These are phyloP conservation scores for Zosterops borbonicus DNA, from an alignment of 2,113 vertebrate species.

Conservation along the genomic window DNA sequence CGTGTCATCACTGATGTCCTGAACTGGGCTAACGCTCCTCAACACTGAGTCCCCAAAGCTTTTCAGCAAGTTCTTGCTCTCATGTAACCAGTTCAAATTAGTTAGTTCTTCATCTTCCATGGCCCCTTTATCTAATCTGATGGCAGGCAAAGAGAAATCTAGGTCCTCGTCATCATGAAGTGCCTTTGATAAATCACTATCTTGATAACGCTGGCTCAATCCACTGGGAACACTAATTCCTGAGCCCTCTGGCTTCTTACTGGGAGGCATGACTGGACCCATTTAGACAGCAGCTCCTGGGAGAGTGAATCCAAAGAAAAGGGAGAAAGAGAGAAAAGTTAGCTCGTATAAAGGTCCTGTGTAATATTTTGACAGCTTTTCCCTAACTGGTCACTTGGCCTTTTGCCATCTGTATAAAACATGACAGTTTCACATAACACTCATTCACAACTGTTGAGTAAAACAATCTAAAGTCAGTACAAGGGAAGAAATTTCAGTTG, in stretches of 20 bases:
- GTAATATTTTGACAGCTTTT: background rate
- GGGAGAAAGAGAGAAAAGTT: slow-evolving; percentile 21
- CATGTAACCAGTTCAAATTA: slow-evolving; percentile 97
- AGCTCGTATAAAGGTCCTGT: background rate
- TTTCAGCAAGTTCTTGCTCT: slow-evolving; percentile 96
- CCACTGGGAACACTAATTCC: slow-evolving; percentile 91
- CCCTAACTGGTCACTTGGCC: background rate
- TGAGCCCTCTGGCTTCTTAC: slow-evolving; percentile 96
- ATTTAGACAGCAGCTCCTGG: slow-evolving; percentile 90
- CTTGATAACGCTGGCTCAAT: slow-evolving; percentile 87
- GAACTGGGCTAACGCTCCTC: slow-evolving; percentile 92
- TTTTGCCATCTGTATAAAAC: background rate
- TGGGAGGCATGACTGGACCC: slow-evolving; percentile 99
- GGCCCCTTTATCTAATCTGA: slow-evolving; percentile 82
- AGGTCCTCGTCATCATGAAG: slow-evolving; percentile 91
- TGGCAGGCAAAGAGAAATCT: slow-evolving; percentile 86
- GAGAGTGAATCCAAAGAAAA: slow-evolving; percentile 18
- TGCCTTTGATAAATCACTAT: slow-evolving; percentile 82
- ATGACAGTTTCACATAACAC: background rate
- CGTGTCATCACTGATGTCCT: slow-evolving; percentile 88
- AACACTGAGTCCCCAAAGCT: slow-evolving; percentile 95
- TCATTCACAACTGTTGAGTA: background rate
- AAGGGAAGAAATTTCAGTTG: background rate
- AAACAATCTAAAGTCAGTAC: background rate
- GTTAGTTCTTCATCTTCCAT: slow-evolving; percentile 95